These are phyloP conservation scores for Papilio machaon DNA, from an alignment of 1,140 invertebrate genomes.

Conservation along the genomic window DNA sequence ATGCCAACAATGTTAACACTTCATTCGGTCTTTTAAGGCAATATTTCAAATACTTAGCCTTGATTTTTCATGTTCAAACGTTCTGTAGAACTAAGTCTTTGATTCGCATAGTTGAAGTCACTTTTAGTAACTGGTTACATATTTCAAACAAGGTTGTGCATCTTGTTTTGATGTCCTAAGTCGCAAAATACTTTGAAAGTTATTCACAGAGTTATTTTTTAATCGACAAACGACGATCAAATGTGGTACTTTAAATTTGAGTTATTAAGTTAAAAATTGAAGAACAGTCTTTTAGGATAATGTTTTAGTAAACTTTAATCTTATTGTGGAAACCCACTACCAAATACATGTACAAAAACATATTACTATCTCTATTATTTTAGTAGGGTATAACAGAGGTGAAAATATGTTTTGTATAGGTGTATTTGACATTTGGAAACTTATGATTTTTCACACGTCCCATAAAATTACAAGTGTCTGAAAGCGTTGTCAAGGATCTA, in stretches of 20 bases:
- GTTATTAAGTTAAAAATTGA: background rate
- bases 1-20: conserved; percentile 1
- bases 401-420: no score
- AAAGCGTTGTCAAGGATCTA: no score
- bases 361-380: no score
- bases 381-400: no score
- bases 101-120: conserved; percentile 1
- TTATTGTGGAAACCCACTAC: no score
- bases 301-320: background rate
- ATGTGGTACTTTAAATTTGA: background rate
- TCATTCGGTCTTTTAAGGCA: background rate
- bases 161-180: background rate
- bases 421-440: no score
- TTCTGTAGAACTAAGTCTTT: background rate
- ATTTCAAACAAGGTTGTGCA: background rate
- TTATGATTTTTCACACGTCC: no score
- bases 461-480: no score
- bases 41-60: background rate
- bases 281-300: background rate
- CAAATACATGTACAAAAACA: no score
- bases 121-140: conserved; percentile 4
- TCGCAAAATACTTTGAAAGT: conserved; percentile 1
- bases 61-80: conserved; percentile 11
- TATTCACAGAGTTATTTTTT: background rate
- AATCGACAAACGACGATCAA: background rate